These are phyloP conservation scores for Allacma fusca DNA, from an alignment of 2,888 invertebrate species.

Conservation along the genomic window DNA sequence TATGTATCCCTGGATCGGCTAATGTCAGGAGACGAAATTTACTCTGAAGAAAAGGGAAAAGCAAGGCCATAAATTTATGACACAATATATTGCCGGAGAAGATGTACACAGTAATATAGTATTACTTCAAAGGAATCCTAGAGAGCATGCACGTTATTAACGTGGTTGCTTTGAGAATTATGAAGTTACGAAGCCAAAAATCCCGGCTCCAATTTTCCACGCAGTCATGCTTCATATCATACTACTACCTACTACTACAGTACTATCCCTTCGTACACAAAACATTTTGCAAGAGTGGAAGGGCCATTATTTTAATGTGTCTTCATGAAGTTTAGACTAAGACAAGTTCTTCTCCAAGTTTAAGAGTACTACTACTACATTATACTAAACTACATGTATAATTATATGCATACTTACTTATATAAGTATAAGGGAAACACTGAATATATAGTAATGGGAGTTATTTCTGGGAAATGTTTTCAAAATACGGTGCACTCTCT, in stretches of 20 bases:
- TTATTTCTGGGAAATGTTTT: too few relatives aligned
- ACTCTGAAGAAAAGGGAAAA: neutral
- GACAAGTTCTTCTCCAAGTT: neutral
- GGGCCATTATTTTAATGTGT: constrained; percentile 16
- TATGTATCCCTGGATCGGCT: neutral
- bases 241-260: too few relatives aligned
- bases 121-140: neutral
- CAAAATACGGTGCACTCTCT: too few relatives aligned
- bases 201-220: too few relatives aligned
- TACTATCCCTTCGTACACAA: too few relatives aligned
- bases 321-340: neutral
- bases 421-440: neutral
- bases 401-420: neutral
- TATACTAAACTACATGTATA: too few relatives aligned
- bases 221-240: too few relatives aligned
- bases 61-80: constrained; percentile 11
- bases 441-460: neutral
- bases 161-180: too few relatives aligned
- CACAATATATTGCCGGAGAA: neutral
- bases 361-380: too few relatives aligned
- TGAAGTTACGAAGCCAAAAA: too few relatives aligned
- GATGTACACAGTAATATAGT: neutral
- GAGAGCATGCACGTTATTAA: neutral
- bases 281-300: neutral
- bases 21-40: neutral